These are phyloP conservation scores for Pammene aurita DNA, from an alignment of 2,888 invertebrate genomes.

Conservation along the genomic window DNA sequence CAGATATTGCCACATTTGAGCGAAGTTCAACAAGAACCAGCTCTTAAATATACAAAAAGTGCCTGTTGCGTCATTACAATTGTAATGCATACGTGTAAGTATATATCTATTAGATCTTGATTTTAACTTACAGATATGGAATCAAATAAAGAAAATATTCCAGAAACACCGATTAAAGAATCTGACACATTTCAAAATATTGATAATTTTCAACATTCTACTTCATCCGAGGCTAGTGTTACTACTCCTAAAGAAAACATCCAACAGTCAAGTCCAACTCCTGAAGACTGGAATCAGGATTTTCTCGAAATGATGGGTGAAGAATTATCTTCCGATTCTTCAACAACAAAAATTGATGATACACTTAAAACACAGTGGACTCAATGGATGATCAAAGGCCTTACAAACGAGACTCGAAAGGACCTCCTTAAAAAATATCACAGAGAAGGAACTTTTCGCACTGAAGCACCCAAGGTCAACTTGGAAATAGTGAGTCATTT, in stretches of 20 bases:
- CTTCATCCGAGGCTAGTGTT: not conserved
- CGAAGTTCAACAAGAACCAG: not conserved
- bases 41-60: not conserved
- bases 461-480: constrained; percentile 3
- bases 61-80: not conserved
- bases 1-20: not conserved
- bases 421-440: not conserved
- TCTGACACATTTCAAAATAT: not conserved
- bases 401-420: not conserved
- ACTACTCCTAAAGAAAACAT: too few relatives aligned
- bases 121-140: not conserved
- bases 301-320: constrained; percentile 11
- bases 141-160: not conserved
- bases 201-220: not conserved
- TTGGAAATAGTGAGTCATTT: not conserved
- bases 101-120: not conserved
- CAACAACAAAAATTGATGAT: not conserved
- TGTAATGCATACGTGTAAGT: not conserved
- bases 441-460: not conserved
- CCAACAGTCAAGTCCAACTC: too few relatives aligned
- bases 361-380: not conserved
- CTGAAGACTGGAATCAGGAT: constrained; percentile 1
- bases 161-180: not conserved
- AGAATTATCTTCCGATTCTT: not conserved
- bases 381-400: not conserved